phyloP scores from a whole-genome alignment of 2,888 invertebrate species.

The Lymantria dispar region DNA sequence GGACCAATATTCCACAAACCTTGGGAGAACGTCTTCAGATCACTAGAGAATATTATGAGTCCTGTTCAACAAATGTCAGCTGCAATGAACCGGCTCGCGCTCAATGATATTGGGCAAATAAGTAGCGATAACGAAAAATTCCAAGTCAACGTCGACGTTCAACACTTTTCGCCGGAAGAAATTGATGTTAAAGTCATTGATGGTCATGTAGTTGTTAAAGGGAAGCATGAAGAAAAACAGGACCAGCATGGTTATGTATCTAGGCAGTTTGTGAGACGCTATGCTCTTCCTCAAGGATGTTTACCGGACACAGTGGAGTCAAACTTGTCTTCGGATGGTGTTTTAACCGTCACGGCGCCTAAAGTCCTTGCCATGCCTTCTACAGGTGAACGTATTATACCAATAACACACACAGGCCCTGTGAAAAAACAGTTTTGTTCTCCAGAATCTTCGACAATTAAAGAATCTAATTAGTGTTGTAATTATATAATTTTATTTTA shows the following conservation, averaged over 20 bases:
- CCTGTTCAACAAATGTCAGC: conserved; percentile 58
- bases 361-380: conserved; percentile 63
- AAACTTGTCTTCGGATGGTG: conserved; percentile 88
- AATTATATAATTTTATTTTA: conserved; percentile 15
- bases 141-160: conserved; percentile 88
- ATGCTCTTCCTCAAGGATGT: conserved; percentile 87
- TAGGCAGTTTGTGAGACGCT: conserved; percentile 88
- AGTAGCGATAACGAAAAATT: conserved; percentile 80
- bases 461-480: conserved; percentile 5
- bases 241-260: conserved; percentile 89
- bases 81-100: conserved; percentile 60
- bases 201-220: conserved; percentile 86
- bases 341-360: conserved; percentile 88
- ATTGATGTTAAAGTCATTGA: conserved; percentile 88
- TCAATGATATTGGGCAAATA: conserved; percentile 68
- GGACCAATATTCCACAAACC: conserved; percentile 36
- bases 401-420: conserved; percentile 83
- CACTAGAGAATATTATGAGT: conserved; percentile 42
- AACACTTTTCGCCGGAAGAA: conserved; percentile 89
- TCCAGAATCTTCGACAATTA: conserved; percentile 11
- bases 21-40: conserved; percentile 39
- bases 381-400: conserved; percentile 80
- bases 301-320: conserved; percentile 88
- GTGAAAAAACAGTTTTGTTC: conserved; percentile 57
- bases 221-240: conserved; percentile 89